A percentile compares a stretch with the other conserved stretches of the same genome.
phyloP scores from a whole-genome alignment of 1,140 invertebrate genomes.

The Palaemon carinicauda region DNA sequence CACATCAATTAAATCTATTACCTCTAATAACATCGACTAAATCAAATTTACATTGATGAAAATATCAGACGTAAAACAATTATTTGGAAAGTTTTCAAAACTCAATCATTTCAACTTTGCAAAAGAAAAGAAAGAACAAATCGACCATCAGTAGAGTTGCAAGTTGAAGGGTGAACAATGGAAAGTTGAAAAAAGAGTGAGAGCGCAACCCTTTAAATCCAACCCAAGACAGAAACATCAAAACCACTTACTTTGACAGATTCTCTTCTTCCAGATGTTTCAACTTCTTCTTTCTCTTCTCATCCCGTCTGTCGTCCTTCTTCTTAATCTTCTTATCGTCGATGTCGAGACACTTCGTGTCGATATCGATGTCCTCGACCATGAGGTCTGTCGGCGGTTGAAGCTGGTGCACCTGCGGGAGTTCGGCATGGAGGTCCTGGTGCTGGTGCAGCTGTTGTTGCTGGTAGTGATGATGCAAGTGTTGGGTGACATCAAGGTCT shows the following conservation, averaged over 20 bases:
- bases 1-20: too few relatives aligned
- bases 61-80: too few relatives aligned
- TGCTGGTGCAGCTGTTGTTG: background rate
- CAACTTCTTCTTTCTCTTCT: conserved; percentile 37
- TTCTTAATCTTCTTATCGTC: conserved; percentile 42
- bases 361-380: background rate
- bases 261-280: conserved; percentile 41
- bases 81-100: too few relatives aligned
- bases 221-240: background rate
- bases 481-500: background rate
- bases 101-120: too few relatives aligned
- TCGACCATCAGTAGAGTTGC: too few relatives aligned
- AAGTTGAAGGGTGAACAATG: background rate
- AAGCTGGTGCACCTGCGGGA: background rate
- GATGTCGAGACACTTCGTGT: conserved; percentile 6
- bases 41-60: too few relatives aligned
- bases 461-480: background rate
- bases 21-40: too few relatives aligned
- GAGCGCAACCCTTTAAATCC: background rate
- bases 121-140: too few relatives aligned
- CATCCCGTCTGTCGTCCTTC: conserved; percentile 38
- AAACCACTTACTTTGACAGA: conserved; percentile 29
- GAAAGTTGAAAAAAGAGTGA: too few relatives aligned
- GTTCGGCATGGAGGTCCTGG: conserved; percentile 11
- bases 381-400: background rate